Evolutionary conservation across 2,113 vertebrate species (phyloP), one percentile per base, ranked within the genome.

Genomic region (Rhinoptilus africanus): DNA sequence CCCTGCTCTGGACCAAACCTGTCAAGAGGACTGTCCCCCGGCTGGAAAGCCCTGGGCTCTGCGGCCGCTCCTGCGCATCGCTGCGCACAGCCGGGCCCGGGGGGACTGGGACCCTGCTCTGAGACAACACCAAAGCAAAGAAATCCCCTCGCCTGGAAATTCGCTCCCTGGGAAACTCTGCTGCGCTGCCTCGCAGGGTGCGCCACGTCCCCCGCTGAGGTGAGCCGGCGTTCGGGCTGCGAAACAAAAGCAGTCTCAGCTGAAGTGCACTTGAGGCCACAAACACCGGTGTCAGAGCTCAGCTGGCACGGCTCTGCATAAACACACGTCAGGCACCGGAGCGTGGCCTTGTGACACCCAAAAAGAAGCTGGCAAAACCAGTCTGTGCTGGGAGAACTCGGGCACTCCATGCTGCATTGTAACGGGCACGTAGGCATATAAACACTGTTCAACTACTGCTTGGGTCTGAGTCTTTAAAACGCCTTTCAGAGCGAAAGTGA

Each of bases 301-400:
- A 20, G 24, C 69, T 93, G 95, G 96, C 88, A 73, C 32, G 5
- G 10, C 66, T 50, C 56, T 3, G 22, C 20, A 0, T 0, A 32
- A 67, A 39, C 75, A 16, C 15, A 73, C 60, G 64, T 34, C 88
- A 93, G 66, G 56, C 86, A 96, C 92, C 92, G 86, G 85, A 91
- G 83, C 73, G 39, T 12, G 3, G 83, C 92, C 88, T 28, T 90
- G 95, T 63, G 95, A 91, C 76, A 92, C 86, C 88, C 76, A 78
- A 14, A 53, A 48, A 54, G 41, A n/a, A 91, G 94, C 88, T 74
- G 69, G 95, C 84, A 57, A 93, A 97, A 95, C 95, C 93, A 78
- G 92, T 68, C 88, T 60, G 88, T 68, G 94, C 88, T 37, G 85
- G 74, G 92, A 93, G 91, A 81, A 12, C 57, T 94, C 0, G 5